Conservation (phyloP, 2,888 invertebrate genomes). For the Cheilosia variabilis region DNA sequence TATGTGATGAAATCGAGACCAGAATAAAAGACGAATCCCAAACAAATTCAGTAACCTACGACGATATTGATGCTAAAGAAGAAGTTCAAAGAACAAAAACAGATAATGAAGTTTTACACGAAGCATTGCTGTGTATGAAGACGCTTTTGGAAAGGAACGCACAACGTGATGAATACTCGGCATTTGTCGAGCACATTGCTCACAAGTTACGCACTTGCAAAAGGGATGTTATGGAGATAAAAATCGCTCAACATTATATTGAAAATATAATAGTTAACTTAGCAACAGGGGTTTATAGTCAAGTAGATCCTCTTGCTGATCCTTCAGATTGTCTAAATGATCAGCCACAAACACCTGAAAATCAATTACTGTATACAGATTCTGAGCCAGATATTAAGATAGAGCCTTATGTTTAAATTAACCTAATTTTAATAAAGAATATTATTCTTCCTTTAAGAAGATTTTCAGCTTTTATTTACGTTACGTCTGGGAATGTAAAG, state of each 20-base stretch:
- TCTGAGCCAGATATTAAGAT: too few species aligned
- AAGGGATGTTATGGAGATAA: constrained; percentile 15
- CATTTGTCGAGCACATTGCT: constrained; percentile 45
- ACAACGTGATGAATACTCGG: constrained; percentile 34
- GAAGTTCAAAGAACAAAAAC: neutral
- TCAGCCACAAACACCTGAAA: neutral
- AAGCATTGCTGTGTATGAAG: constrained; percentile 28
- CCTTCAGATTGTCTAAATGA: neutral
- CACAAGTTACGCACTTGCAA: constrained; percentile 30
- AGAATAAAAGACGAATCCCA: neutral
- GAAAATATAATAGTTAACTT: constrained; percentile 42
- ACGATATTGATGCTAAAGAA: neutral
- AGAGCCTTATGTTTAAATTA: too few species aligned
- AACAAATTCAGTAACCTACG: neutral
- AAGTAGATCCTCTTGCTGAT: neutral
- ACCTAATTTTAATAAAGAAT: too few species aligned
- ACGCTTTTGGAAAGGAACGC: constrained; percentile 23
- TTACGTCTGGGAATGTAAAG: too few species aligned
- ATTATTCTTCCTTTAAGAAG: too few species aligned
- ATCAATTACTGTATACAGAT: too few species aligned
- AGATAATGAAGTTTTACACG: neutral
- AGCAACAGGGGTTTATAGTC: constrained; percentile 33
- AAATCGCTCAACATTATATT: constrained; percentile 49
- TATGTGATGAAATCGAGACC: neutral
- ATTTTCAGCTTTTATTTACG: too few species aligned